Evolutionary conservation across 2,888 invertebrate species (phyloP), one percentile per base, ranked within the genome.

Genomic region (Fragum whitleyi): DNA sequence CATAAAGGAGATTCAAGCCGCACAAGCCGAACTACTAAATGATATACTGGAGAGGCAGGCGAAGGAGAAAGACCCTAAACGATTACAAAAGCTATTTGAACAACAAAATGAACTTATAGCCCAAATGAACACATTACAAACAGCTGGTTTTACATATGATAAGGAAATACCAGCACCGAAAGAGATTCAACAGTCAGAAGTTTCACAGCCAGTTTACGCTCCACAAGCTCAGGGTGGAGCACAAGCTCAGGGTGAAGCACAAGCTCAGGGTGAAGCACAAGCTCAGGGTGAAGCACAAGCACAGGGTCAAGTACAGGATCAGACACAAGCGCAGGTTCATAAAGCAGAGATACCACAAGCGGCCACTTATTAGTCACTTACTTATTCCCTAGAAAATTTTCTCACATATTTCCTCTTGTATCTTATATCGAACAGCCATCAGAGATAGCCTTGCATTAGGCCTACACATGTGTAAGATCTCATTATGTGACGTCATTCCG

Each of bases 71-170:
- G 78, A 78, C 29, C 73, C 73, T 5, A 69, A 74, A 28, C 42
- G 69, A 53, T 59, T 73, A 19, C 57, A 59, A 21, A 39, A 78
- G n/a, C 23, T 78, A 28, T 39, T 61, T 9, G 51, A 78, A 29
- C 72, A 78, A 51, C 78, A 78, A 39, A 78, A 78, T 69, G n/a
- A 51, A 16, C 68, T 78, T 0, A 39, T 74, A 14, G 36, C 21
- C 14, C 73, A 78, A 28, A 78, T 78, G 78, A 39, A 61, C 6
- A 32, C 59, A 28, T 61, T 73, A 28, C 78, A 78, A 32, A 47
- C 72, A 14, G 68, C 73, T 1, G 78, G 78, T 19, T 77, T 65
- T 28, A 21, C 67, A 19, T 47, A 47, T 14, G 57, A 55, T 2
- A 65, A 59, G 23, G 68, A 55, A 21, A 61, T 77, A 21, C 77